phyloP scores from a whole-genome alignment of 64 coral and sea anemone genomes.

The Montipora capricornis region DNA sequence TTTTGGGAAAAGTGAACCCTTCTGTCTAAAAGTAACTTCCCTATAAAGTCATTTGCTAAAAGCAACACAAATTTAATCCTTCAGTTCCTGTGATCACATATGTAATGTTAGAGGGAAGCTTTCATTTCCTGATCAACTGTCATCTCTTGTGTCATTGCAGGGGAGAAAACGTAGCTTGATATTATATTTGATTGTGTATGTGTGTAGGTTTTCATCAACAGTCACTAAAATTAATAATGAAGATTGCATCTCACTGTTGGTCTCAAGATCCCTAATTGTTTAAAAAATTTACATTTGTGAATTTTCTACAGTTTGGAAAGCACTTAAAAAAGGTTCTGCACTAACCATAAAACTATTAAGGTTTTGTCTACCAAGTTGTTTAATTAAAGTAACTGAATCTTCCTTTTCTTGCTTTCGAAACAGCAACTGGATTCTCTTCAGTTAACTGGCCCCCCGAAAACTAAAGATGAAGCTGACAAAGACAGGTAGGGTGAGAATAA shows the following conservation, averaged over 20 bases:
- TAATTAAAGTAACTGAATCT: neutral
- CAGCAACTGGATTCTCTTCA: conserved; percentile 95
- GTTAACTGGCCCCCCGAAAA: conserved; percentile 80
- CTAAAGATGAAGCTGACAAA: conserved; percentile 87
- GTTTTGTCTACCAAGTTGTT: too few relatives aligned
- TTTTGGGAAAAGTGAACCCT: too few relatives aligned
- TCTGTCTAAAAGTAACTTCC: neutral
- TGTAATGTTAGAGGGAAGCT: neutral
- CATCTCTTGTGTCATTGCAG: neutral
- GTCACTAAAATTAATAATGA: neutral
- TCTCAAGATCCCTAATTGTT: neutral
- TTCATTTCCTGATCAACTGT: neutral
- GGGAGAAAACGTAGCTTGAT: neutral
- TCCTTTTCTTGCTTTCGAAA: neutral
- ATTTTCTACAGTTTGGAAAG: neutral
- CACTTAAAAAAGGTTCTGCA: too few relatives aligned
- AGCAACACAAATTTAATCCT: neutral
- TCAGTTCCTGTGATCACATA: neutral
- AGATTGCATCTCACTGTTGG: neutral
- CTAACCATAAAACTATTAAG: too few relatives aligned
- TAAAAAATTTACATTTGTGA: neutral
- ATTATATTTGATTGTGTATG: neutral
- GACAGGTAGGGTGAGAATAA: conserved; percentile 66
- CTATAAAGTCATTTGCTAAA: neutral
- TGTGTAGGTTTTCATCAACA: conserved; percentile 9